Evolutionary conservation across 2,797 vertebrate species (phyloP).

Genomic region (Taeniopygia guttata): DNA sequence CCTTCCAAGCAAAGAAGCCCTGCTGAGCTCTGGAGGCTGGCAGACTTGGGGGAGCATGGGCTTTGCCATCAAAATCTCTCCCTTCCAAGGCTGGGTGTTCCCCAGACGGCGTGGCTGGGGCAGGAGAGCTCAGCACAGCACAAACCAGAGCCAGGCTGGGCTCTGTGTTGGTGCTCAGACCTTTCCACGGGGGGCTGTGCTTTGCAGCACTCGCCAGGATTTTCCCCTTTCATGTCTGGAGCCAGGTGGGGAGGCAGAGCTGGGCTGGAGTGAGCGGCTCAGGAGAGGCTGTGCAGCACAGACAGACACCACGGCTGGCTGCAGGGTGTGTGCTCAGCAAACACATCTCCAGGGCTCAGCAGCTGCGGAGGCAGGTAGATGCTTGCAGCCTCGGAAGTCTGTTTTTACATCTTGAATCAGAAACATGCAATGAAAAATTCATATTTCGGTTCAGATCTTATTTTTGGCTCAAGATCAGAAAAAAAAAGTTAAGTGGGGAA

Average conservation of each 20-base stretch:
- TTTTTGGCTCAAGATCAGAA: constrained; percentile 66
- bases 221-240: not conserved
- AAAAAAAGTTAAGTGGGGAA: constrained; percentile 61
- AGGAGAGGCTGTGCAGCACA: not conserved
- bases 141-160: not conserved
- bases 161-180: not conserved
- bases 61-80: not conserved
- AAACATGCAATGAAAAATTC: constrained; percentile 53
- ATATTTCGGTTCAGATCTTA: constrained; percentile 61
- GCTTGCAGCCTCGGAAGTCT: constrained; percentile 19
- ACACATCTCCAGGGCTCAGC: constrained; percentile 12
- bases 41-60: not conserved
- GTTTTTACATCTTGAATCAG: constrained; percentile 51
- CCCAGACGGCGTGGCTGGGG: rapidly evolving
- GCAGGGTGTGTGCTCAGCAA: constrained; percentile 44
- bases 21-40: not conserved
- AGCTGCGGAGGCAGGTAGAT: constrained; percentile 24
- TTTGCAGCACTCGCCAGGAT: not conserved
- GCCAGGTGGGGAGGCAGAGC: not conserved
- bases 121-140: not conserved
- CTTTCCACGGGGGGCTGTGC: not conserved
- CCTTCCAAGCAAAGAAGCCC: not conserved
- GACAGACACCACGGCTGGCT: not conserved
- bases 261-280: not conserved
- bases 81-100: not conserved